Evolutionary conservation across 2,113 vertebrate genomes (phyloP).

Genomic region (Passer montanus): DNA sequence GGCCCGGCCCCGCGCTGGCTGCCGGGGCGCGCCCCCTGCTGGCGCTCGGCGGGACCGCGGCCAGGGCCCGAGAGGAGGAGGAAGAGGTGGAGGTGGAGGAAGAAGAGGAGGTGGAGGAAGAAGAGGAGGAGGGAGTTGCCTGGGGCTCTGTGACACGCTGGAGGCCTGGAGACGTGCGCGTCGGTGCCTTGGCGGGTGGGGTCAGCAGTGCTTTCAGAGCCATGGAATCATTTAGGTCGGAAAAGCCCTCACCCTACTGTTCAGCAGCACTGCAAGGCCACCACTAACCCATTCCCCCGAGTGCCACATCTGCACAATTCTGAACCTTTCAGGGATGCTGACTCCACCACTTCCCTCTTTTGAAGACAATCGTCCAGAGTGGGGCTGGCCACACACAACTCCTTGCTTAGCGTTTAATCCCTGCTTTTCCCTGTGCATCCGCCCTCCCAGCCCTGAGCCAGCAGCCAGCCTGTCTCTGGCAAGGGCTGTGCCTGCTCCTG

Average conservation of each 20-base stretch:
- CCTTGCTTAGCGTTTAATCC: fast-evolving
- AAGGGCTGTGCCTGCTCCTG: background rate
- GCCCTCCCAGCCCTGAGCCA: background rate
- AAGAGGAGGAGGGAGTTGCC: background rate
- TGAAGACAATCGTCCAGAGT: background rate
- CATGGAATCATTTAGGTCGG: background rate
- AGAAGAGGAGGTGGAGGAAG: background rate
- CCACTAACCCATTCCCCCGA: background rate
- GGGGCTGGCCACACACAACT: background rate
- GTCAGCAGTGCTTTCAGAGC: background rate
- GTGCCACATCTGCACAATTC: background rate
- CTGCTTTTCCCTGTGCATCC: background rate
- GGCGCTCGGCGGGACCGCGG: background rate
- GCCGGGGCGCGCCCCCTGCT: background rate
- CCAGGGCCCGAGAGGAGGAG: background rate
- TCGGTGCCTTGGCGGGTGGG: too few species aligned
- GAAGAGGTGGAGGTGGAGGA: background rate
- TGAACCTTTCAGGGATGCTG: too few species aligned
- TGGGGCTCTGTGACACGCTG: background rate
- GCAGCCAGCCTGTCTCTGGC: background rate
- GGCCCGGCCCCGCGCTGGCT: background rate
- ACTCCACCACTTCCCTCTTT: background rate
- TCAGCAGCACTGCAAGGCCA: background rate
- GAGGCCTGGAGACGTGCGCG: background rate
- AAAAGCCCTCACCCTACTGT: background rate